Evolutionary conservation across 2,888 invertebrate genomes (phyloP).

Genomic region (Cryptocephalus moraei): DNA sequence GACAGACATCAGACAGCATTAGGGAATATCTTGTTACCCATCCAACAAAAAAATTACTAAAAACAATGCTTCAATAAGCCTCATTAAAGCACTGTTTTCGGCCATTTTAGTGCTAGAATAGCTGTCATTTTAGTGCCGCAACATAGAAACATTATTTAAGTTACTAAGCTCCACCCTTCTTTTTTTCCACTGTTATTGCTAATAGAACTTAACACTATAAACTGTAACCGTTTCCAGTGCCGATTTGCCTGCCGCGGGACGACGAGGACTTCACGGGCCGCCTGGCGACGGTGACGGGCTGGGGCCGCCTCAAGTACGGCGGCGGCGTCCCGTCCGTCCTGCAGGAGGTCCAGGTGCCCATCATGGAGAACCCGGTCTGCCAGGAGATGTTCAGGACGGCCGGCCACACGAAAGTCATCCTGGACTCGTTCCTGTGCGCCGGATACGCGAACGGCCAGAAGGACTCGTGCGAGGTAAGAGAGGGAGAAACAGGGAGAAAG

Average conservation of each 20-base stretch:
- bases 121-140: no score
- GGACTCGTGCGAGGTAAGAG: slow-evolving; percentile 81
- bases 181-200: no score
- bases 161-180: no score
- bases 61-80: no score
- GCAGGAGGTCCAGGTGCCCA: slow-evolving; percentile 86
- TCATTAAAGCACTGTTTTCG: no score
- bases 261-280: slow-evolving; percentile 73
- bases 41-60: no score
- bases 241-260: slow-evolving; percentile 81
- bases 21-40: no score
- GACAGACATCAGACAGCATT: no score
- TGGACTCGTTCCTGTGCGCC: slow-evolving; percentile 82
- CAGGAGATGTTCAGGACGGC: slow-evolving; percentile 91
- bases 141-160: no score
- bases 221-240: slow-evolving; percentile 51
- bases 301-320: slow-evolving; percentile 85
- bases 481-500: no score
- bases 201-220: no score
- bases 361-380: slow-evolving; percentile 83
- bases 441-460: slow-evolving; percentile 87
- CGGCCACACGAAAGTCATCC: slow-evolving; percentile 77
- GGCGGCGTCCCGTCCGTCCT: slow-evolving; percentile 83
- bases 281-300: slow-evolving; percentile 84
- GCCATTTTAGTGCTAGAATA: no score